These are phyloP conservation scores for Ips nitidus DNA, from an alignment of 1,140 invertebrate species.

Conservation along the genomic window DNA sequence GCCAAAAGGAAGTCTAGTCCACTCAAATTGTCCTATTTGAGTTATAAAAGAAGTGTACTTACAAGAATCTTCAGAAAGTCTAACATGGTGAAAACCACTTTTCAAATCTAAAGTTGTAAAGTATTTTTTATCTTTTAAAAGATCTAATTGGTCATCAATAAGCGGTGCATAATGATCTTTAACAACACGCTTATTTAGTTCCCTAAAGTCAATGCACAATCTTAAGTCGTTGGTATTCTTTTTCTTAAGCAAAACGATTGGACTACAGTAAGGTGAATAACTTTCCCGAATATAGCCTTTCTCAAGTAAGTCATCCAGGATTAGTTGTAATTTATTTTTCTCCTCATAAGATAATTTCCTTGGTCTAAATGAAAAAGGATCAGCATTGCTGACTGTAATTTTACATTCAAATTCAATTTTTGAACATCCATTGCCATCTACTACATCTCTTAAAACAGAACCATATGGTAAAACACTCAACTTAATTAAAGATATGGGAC, in stretches of 20 bases:
- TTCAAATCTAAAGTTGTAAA: slow-evolving; percentile 45
- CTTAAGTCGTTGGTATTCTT: slow-evolving; percentile 37
- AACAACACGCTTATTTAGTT: slow-evolving; percentile 51
- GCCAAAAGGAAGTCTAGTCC: slow-evolving; percentile 41
- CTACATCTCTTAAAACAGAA: too few relatives aligned
- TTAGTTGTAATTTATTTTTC: not conserved
- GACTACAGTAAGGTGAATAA: not conserved
- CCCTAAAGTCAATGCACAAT: slow-evolving; percentile 58
- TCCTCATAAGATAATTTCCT: slow-evolving; percentile 2
- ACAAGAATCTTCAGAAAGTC: slow-evolving; percentile 46
- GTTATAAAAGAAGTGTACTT: slow-evolving; percentile 44
- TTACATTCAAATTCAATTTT: too few relatives aligned
- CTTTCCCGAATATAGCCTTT: not conserved
- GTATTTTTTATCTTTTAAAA: slow-evolving; percentile 36
- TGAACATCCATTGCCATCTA: too few relatives aligned
- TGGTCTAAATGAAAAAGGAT: not conserved
- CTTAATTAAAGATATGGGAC: too few relatives aligned
- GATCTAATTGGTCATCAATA: slow-evolving; percentile 48
- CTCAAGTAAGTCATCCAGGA: not conserved
- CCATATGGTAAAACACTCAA: too few relatives aligned
- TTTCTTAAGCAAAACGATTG: slow-evolving; percentile 1
- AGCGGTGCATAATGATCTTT: slow-evolving; percentile 48
- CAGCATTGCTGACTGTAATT: too few relatives aligned
- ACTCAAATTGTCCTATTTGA: slow-evolving; percentile 42
- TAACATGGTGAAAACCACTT: slow-evolving; percentile 40